Evolutionary conservation across 92 coral and sea anemone genomes (phyloP).

Genomic region (Phenganax marumi): DNA sequence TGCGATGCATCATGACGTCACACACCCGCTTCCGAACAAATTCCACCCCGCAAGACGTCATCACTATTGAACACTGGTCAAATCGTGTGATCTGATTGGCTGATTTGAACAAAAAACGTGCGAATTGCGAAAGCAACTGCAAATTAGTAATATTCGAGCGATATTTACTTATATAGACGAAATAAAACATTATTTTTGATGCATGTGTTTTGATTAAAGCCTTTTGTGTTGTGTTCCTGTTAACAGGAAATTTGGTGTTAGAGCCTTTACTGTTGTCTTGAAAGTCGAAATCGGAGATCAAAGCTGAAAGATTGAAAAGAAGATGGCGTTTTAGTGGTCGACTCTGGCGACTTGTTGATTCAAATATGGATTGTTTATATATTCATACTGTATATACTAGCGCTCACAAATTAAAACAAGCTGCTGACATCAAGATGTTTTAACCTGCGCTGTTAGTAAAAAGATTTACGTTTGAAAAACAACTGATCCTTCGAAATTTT

Average conservation of each 20-base stretch:
- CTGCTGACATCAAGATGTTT: too few relatives aligned
- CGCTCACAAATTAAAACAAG: too few relatives aligned
- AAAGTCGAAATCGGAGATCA: too few relatives aligned
- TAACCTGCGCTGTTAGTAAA: too few relatives aligned
- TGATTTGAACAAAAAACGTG: neutral
- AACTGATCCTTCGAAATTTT: too few relatives aligned
- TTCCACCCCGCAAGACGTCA: slow-evolving; percentile 1
- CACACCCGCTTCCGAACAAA: neutral
- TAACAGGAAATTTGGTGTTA: neutral
- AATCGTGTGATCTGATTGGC: slow-evolving; percentile 11
- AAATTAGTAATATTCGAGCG: slow-evolving; percentile 11
- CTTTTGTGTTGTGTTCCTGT: neutral
- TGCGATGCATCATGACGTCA: neutral
- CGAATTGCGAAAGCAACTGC: slow-evolving; percentile 1
- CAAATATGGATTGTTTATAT: too few relatives aligned
- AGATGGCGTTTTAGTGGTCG: too few relatives aligned
- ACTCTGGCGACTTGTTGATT: too few relatives aligned
- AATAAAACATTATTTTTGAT: neutral
- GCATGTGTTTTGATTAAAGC: neutral
- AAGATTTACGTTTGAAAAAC: too few relatives aligned
- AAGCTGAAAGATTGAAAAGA: too few relatives aligned
- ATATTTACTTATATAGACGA: neutral
- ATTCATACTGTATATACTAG: too few relatives aligned
- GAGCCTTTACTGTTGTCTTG: too few relatives aligned
- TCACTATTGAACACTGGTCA: neutral